Conservation (phyloP, 2,797 vertebrate species). For the Allobates femoralis region DNA sequence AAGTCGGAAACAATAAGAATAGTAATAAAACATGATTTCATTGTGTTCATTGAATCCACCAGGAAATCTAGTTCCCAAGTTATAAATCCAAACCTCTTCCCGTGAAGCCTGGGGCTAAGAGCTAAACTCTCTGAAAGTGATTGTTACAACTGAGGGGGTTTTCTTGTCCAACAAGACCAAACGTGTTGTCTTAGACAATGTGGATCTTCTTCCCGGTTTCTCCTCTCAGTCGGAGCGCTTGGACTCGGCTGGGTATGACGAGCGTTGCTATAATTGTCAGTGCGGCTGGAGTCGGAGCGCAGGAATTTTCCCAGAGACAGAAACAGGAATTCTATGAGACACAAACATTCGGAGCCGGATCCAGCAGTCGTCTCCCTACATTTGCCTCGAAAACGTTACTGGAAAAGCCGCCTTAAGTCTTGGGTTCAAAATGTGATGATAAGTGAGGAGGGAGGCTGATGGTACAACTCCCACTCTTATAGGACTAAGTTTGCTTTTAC, state of each 20-base stretch:
- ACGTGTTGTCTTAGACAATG: background rate
- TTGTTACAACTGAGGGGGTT: background rate
- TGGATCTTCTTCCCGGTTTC: background rate
- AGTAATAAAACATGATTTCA: no score
- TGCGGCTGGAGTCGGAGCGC: background rate
- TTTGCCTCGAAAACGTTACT: background rate
- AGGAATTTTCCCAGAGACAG: conserved; percentile 6
- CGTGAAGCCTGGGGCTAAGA: no score
- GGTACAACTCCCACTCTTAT: background rate
- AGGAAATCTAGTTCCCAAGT: no score
- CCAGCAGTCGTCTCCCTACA: background rate
- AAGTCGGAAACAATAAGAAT: no score
- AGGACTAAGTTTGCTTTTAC: background rate
- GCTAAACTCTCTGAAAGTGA: background rate
- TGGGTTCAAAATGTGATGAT: background rate
- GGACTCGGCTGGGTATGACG: background rate
- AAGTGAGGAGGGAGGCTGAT: background rate
- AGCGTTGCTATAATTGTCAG: background rate
- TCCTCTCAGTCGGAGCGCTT: background rate
- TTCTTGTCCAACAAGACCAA: background rate
- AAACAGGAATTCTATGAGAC: background rate
- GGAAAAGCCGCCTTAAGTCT: no score
- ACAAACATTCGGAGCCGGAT: background rate
- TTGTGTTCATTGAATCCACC: no score
- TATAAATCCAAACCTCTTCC: no score